Evolutionary conservation across 2,797 vertebrate species (phyloP), one percentile per base, ranked within the genome.

Genomic region (Bufotes viridis): DNA sequence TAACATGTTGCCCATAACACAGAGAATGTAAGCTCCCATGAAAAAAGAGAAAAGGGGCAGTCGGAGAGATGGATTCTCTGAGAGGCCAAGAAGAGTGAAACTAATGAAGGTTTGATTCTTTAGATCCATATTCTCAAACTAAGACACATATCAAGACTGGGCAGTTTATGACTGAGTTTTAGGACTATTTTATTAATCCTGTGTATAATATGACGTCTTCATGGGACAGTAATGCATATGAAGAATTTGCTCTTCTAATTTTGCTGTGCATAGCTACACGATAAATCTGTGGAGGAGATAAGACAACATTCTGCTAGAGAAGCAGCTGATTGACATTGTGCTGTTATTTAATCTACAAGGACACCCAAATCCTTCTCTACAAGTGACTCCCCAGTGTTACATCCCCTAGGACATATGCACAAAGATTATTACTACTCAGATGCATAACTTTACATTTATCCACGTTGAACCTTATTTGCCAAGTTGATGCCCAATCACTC

Each of bases 1-100:
- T 0, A 89, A 7, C 67, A 58, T 2, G n/a, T 89, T 89, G 14
- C 88, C 84, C 24, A 81, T n/a, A 49, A 89, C 14, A 51, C 88
- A 89, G 58, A 89, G 14, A 49, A 42, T 13, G 22, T 89, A 89
- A 12, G 84, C 78, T 10, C 11, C 51, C 49, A 89, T 42, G 55
- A 89, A 86, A 18, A 89, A 78, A 9, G 60, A 76, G 29, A 89
- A 86, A 24, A 89, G 88, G 14, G 88, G 88, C 12, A 89, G 60
- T 11, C 60, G 58, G 24, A 82, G 79, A 72, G 51, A 15, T 8
- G 84, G 70, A 10, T 86, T 89, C 88, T 89, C 88, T 4, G 88
- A 89, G 20, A 86, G 88, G n/a, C 88, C 88, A 18, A 89, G 70
- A 1, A 89, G 70, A 10, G 69, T 89, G 42, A 89, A 89, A 17